A percentile compares a stretch with the other conserved stretches of the same genome.
Conservation (phyloP, 2,113 vertebrate species). For the Gymnorhina tibicen region DNA sequence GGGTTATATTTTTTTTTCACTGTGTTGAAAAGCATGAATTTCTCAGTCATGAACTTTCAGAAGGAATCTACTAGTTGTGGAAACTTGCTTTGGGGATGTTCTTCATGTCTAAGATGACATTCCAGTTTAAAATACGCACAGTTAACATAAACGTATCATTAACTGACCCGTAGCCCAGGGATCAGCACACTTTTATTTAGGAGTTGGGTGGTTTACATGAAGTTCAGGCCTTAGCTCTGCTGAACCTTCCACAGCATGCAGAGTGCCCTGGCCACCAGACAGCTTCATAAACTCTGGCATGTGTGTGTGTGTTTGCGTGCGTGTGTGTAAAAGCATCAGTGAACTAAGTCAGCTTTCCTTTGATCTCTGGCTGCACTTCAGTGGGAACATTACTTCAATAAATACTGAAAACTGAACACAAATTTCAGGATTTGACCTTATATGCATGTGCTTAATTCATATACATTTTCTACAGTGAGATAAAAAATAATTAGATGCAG, state of each 20-base stretch:
- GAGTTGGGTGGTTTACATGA: background rate
- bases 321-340: background rate
- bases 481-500: background rate
- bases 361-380: background rate
- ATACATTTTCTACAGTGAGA: background rate
- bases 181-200: background rate
- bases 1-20: background rate
- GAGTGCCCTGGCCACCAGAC: background rate
- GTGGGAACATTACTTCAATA: background rate
- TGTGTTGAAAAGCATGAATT: background rate
- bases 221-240: background rate
- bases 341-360: background rate
- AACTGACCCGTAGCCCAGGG: background rate
- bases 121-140: fast-evolving
- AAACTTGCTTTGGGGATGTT: background rate
- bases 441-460: background rate
- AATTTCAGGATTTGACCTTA: background rate
- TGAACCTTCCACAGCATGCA: background rate
- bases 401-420: background rate
- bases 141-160: background rate
- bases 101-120: background rate
- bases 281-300: background rate
- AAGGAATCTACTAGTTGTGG: background rate
- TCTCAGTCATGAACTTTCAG: background rate
- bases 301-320: no score